Conservation (phyloP, 2,888 invertebrate species). For the Rhaphigaster nebulosa region DNA sequence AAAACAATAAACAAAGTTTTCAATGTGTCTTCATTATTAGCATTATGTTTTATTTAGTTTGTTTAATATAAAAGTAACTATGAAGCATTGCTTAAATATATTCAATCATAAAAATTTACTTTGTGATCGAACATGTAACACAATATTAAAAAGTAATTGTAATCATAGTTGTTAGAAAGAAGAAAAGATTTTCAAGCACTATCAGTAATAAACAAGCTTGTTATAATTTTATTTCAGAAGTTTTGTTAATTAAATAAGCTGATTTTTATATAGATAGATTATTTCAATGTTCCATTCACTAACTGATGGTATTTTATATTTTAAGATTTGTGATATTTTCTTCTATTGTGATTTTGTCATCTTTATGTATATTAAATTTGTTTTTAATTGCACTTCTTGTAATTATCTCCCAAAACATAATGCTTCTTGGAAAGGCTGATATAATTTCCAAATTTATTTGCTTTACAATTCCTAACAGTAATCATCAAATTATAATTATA, state of each 20-base stretch:
- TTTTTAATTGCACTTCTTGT: background rate
- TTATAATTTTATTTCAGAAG: background rate
- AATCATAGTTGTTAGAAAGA: no score
- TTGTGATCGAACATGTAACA: no score
- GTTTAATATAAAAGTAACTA: no score
- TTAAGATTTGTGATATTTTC: constrained; percentile 8
- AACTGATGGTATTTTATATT: background rate
- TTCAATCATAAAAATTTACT: background rate
- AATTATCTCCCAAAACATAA: background rate
- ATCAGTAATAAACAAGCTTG: background rate
- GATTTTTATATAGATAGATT: background rate
- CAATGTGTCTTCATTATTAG: background rate
- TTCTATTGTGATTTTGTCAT: background rate
- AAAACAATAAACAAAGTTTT: background rate
- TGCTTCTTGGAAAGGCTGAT: background rate
- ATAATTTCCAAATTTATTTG: background rate
- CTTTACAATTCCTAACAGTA: no score
- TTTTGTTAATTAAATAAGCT: background rate
- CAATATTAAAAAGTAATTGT: no score
- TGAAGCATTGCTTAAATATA: background rate
- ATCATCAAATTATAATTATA: background rate
- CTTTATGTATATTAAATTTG: background rate
- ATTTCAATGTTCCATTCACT: background rate
- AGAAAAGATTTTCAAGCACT: no score
- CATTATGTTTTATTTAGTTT: background rate